Evolutionary conservation across 1,140 invertebrate species (phyloP).

Genomic region (Physella acuta): DNA sequence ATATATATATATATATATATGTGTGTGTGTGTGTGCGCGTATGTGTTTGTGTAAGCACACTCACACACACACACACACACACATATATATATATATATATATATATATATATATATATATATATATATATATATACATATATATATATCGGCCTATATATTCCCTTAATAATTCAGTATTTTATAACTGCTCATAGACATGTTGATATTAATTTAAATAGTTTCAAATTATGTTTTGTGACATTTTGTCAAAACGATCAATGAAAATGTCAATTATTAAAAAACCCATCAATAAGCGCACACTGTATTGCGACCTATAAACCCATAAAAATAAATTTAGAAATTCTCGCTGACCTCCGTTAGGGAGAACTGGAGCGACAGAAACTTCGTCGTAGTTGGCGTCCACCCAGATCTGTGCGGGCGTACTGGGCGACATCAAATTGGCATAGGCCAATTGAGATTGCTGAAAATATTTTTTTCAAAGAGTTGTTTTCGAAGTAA

Average conservation of each 20-base stretch:
- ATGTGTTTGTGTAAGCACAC: neutral
- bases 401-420: neutral
- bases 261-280: too few relatives aligned
- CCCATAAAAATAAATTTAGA: too few relatives aligned
- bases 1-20: neutral
- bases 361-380: neutral
- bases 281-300: too few relatives aligned
- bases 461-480: neutral
- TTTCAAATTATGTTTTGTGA: too few relatives aligned
- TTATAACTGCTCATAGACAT: too few relatives aligned
- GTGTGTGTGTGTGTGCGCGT: neutral
- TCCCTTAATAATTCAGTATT: too few relatives aligned
- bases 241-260: too few relatives aligned
- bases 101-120: slow-evolving; percentile 2
- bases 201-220: too few relatives aligned
- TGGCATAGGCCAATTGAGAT: neutral
- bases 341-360: too few relatives aligned
- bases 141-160: too few relatives aligned
- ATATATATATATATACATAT: slow-evolving; percentile 10
- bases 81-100: neutral
- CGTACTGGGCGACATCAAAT: neutral
- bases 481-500: too few relatives aligned
- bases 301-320: too few relatives aligned
- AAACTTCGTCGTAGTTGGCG: neutral
- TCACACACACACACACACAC: neutral